These are phyloP conservation scores for Mesorhabditis sp. DNA, from an alignment of 2,888 invertebrate genomes.

Conservation along the genomic window DNA sequence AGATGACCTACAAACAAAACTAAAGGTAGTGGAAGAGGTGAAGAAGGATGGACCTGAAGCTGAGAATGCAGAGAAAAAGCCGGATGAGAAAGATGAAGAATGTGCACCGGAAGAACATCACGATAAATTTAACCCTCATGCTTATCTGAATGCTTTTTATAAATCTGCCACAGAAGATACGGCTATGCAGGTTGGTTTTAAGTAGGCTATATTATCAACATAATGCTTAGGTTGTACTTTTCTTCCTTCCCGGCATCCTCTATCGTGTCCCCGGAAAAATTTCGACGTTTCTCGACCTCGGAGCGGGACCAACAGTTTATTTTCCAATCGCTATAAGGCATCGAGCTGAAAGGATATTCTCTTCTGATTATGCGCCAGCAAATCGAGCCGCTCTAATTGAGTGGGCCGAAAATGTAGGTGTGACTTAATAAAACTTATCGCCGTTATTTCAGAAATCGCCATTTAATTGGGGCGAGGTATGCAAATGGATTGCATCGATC, in stretches of 20 bases:
- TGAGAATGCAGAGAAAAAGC: not conserved
- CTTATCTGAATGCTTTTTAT: slow-evolving; percentile 54
- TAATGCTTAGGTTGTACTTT: slow-evolving; percentile 38
- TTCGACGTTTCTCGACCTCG: slow-evolving; percentile 47
- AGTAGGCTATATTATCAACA: slow-evolving; percentile 5
- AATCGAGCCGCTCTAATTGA: slow-evolving; percentile 42
- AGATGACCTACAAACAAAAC: too few species aligned
- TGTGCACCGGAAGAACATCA: slow-evolving; percentile 29
- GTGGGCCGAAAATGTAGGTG: slow-evolving; percentile 41
- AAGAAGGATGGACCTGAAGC: not conserved
- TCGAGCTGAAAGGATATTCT: slow-evolving; percentile 46
- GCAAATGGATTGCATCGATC: slow-evolving; percentile 51
- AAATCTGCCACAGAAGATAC: slow-evolving; percentile 49
- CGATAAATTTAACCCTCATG: slow-evolving; percentile 48
- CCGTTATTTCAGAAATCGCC: slow-evolving; percentile 16
- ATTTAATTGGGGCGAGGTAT: slow-evolving; percentile 54
- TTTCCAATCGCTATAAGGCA: slow-evolving; percentile 49
- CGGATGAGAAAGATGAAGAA: slow-evolving; percentile 21
- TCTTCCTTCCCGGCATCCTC: slow-evolving; percentile 56
- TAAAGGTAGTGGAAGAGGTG: not conserved
- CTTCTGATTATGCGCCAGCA: slow-evolving; percentile 53
- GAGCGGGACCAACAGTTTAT: slow-evolving; percentile 52
- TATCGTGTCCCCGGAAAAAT: slow-evolving; percentile 52
- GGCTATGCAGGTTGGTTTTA: slow-evolving; percentile 46
- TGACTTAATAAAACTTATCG: not conserved